Evolutionary conservation across 2,113 vertebrate species (phyloP), one percentile per base, ranked within the genome.

Genomic region (Alosa alosa): DNA sequence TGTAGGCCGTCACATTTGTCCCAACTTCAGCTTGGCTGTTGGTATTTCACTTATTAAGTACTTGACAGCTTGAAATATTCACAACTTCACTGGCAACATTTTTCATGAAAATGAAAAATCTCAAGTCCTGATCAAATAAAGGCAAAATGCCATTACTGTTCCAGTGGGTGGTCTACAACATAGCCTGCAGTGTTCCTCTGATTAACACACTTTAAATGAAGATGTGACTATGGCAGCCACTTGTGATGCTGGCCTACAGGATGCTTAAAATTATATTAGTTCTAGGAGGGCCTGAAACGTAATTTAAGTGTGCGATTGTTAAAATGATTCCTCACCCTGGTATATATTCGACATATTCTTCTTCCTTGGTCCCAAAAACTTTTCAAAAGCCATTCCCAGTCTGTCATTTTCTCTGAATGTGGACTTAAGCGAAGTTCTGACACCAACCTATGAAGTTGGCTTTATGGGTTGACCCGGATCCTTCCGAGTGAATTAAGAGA

Each of bases 401-500:
- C 55, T 86, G 81, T 88, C 88, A 86, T 84, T 87, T 91, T 92
- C 88, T 83, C 72, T 78, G 84, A 81, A 81, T 88, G 36, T 86
- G 81, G 87, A 83, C 85, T 83, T 75, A 55, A 85, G 49, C 60
- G 15, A 84, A 93, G 88, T 83, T 87, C 88, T 90, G 92, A 93
- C 92, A 91, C 90, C 90, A 92, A 94, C 93, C 91, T 93, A 89
- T 91, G 89, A 91, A 90, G 91, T 87, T 88, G 86, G 92, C 89
- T 93, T 52, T 87, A 84, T 47, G 88, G 89, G 85, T 88, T 94
- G 93, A 94, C 93, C 95, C 93, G 94, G 92, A 95, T 95, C 92
- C 92, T 93, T 95, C 93, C 94, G 88, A 86, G 91, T 92, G 93
- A 94, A 94, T 94, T 93, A 94, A 92, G 92, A 88, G 91, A 92